Evolutionary conservation across 2,797 vertebrate species (phyloP).

Genomic region (Chloroceryle amazona): DNA sequence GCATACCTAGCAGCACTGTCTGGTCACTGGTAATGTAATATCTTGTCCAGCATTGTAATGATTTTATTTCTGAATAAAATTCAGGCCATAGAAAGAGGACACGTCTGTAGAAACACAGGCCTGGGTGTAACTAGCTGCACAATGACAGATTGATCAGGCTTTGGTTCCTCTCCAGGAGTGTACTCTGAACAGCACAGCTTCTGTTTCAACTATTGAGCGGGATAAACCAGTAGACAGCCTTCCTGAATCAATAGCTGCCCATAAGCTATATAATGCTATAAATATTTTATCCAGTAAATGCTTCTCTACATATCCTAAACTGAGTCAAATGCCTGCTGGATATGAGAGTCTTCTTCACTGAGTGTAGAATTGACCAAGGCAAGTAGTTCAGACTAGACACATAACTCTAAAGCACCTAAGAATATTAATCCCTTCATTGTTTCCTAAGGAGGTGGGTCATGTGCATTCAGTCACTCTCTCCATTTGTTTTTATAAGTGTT

Average conservation of each 20-base stretch:
- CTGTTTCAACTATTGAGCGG: background rate
- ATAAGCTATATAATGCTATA: background rate
- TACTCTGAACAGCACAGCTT: background rate
- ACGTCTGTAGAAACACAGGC: background rate
- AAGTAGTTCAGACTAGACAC: background rate
- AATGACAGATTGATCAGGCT: background rate
- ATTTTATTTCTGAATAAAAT: background rate
- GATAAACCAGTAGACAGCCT: background rate
- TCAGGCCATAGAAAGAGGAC: rapidly evolving
- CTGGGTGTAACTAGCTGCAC: background rate
- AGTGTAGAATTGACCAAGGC: background rate
- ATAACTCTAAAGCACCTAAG: background rate
- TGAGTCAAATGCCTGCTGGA: background rate
- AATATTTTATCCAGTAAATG: background rate
- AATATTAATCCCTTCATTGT: background rate
- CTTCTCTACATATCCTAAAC: background rate
- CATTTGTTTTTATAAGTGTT: background rate
- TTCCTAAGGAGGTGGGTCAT: background rate
- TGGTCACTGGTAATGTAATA: too few relatives aligned
- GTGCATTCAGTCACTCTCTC: background rate
- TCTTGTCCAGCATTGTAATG: background rate
- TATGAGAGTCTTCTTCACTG: background rate
- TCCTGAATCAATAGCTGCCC: background rate
- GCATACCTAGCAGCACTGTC: rapidly evolving
- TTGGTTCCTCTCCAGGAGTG: background rate